Conservation (phyloP, 1,140 invertebrate species). For the Zaprionus capensis region DNA sequence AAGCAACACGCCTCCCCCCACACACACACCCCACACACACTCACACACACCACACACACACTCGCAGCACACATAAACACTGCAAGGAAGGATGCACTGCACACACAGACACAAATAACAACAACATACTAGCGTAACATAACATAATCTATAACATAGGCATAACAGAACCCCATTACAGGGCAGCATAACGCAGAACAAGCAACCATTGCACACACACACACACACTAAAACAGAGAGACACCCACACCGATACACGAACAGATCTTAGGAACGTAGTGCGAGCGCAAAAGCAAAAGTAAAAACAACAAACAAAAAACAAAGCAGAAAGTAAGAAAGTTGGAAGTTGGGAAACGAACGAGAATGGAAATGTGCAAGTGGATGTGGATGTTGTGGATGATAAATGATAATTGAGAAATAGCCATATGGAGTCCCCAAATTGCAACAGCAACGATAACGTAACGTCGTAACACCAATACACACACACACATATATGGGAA, state of each 20-base stretch:
- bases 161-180: slow-evolving; percentile 24
- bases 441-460: slow-evolving; percentile 51
- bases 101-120: slow-evolving; percentile 17
- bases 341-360: slow-evolving; percentile 4
- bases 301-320: slow-evolving; percentile 21
- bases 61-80: slow-evolving; percentile 20
- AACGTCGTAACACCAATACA: slow-evolving; percentile 13
- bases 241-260: slow-evolving; percentile 12
- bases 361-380: slow-evolving; percentile 14
- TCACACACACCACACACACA: background rate
- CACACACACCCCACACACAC: slow-evolving; percentile 23
- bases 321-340: slow-evolving; percentile 12
- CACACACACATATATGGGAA: slow-evolving; percentile 23
- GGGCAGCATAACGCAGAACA: slow-evolving; percentile 7
- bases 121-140: slow-evolving; percentile 25
- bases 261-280: slow-evolving; percentile 49
- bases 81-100: slow-evolving; percentile 25
- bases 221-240: slow-evolving; percentile 11
- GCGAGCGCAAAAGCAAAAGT: slow-evolving; percentile 53
- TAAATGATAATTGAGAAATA: slow-evolving; percentile 37
- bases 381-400: slow-evolving; percentile 33
- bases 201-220: slow-evolving; percentile 16
- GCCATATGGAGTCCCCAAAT: slow-evolving; percentile 56
- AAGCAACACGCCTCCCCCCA: slow-evolving; percentile 25
- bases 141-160: slow-evolving; percentile 12